A percentile compares a stretch with the other conserved stretches of the same genome.
Conservation (phyloP, 2,888 invertebrate species). For the Xylocampa areola region DNA sequence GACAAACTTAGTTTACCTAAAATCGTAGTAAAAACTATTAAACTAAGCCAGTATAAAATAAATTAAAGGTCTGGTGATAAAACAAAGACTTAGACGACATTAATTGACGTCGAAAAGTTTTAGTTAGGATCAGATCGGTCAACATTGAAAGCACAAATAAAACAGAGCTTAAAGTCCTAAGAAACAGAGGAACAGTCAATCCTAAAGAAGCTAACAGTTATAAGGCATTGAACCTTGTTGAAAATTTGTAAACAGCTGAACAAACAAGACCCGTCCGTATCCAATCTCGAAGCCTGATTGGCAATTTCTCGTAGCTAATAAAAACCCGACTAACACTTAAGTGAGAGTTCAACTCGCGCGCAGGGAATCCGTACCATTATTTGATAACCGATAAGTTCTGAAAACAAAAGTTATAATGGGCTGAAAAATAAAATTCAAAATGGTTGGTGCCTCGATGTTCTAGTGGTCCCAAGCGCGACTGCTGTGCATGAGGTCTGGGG, state of each 20-base stretch:
- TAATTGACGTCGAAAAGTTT: slow-evolving; percentile 32
- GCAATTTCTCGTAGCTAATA: background rate
- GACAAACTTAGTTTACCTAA: slow-evolving; percentile 2
- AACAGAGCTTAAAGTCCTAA: slow-evolving; percentile 1
- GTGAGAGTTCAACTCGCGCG: no score
- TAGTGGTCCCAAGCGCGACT: no score
- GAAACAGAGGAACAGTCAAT: background rate
- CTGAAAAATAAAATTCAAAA: no score
- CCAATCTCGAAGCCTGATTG: background rate
- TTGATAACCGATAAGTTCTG: no score
- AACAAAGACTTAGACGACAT: slow-evolving; percentile 19
- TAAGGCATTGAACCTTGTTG: background rate
- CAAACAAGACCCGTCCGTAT: background rate
- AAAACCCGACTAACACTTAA: no score
- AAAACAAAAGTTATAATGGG: no score
- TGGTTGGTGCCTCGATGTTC: no score
- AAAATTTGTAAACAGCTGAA: slow-evolving; percentile 1
- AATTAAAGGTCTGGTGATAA: slow-evolving; percentile 16
- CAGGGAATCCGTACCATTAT: no score
- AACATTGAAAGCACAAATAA: slow-evolving; percentile 24
- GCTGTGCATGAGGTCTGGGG: no score
- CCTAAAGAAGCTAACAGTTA: background rate
- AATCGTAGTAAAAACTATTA: slow-evolving; percentile 18
- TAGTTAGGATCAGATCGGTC: slow-evolving; percentile 26
- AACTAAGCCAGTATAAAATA: slow-evolving; percentile 25